Conservation (phyloP, 2,113 vertebrate genomes). For the Probosciger aterrimus region DNA sequence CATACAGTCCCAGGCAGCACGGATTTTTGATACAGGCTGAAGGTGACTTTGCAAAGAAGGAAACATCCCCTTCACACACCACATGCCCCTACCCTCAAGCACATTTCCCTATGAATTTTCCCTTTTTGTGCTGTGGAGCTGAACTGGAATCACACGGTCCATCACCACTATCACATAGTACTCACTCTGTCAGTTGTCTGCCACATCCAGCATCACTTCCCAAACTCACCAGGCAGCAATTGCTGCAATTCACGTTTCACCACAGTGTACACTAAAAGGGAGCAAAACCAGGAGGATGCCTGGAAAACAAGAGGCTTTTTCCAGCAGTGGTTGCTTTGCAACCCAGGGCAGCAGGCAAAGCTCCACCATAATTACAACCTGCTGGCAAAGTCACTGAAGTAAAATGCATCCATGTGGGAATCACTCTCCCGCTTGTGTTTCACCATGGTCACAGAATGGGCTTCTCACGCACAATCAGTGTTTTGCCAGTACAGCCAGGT, state of each 20-base stretch:
- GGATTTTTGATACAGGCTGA: not conserved
- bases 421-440: not conserved
- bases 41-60: not conserved
- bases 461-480: not conserved
- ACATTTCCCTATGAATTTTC: not conserved
- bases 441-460: not conserved
- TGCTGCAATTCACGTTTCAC: not conserved
- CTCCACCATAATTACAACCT: conserved; percentile 30
- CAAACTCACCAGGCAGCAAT: not conserved
- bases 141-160: not conserved
- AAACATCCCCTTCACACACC: not conserved
- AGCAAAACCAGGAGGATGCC: not conserved
- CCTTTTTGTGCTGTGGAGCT: not conserved
- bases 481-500: not conserved
- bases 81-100: fast-evolving
- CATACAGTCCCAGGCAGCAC: not conserved
- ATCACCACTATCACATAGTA: not conserved
- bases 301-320: not conserved
- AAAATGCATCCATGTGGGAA: conserved; percentile 18
- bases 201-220: not conserved
- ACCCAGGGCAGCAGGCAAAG: conserved; percentile 32
- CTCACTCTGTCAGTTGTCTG: not conserved
- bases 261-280: not conserved
- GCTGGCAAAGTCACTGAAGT: conserved; percentile 19
- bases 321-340: conserved; percentile 11